phyloP scores from a whole-genome alignment of 2,888 invertebrate genomes.

The Cosmorhoe ocellata region DNA sequence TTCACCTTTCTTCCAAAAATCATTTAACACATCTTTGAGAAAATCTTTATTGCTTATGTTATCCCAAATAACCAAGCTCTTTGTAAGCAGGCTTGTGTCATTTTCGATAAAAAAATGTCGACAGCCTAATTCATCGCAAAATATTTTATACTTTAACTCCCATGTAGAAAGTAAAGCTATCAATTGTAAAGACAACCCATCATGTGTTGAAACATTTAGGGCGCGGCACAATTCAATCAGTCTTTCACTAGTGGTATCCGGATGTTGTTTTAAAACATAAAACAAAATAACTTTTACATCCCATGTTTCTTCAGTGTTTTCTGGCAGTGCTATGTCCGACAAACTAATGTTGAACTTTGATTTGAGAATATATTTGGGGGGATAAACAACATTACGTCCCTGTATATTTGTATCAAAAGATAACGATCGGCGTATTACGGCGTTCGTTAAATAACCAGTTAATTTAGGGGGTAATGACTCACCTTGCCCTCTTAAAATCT shows the following conservation, averaged over 20 bases:
- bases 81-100: conserved; percentile 53
- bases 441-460: conserved; percentile 54
- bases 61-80: conserved; percentile 66
- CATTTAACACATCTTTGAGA: conserved; percentile 63
- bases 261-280: conserved; percentile 65
- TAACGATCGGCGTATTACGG: conserved; percentile 58
- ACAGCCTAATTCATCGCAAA: conserved; percentile 56
- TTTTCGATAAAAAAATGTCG: conserved; percentile 56
- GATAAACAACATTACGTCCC: conserved; percentile 54
- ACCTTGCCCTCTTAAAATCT: conserved; percentile 59
- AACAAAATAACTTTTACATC: conserved; percentile 73
- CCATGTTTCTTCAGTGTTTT: conserved; percentile 74
- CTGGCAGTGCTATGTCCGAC: conserved; percentile 67
- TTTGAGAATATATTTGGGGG: conserved; percentile 68
- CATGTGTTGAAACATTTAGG: conserved; percentile 62
- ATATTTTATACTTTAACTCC: conserved; percentile 68
- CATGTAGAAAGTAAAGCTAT: conserved; percentile 67
- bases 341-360: conserved; percentile 72
- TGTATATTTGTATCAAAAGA: conserved; percentile 51
- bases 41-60: conserved; percentile 69
- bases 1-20: conserved; percentile 78
- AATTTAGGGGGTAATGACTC: conserved; percentile 57
- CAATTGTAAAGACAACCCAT: conserved; percentile 69
- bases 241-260: conserved; percentile 56
- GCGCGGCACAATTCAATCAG: conserved; percentile 63